A percentile compares a stretch with the other conserved stretches of the same genome.
phyloP scores from a whole-genome alignment of 2,113 vertebrate genomes.

The Megaceryle torquata region DNA sequence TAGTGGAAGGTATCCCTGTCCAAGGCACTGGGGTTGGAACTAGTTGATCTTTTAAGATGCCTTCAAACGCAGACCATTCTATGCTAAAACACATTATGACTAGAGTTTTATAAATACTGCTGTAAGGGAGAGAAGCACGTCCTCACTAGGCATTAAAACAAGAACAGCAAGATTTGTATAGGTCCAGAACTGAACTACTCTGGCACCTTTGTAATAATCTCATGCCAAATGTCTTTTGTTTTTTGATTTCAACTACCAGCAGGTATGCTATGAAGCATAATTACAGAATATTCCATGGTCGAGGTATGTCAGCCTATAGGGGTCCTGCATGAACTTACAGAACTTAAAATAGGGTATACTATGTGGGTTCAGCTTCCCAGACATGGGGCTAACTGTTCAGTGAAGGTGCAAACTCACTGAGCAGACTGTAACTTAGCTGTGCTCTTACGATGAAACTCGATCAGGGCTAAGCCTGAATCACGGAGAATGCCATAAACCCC shows the following conservation, averaged over 20 bases:
- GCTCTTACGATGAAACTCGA: not conserved
- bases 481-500: not conserved
- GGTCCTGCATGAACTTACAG: not conserved
- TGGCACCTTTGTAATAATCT: not conserved
- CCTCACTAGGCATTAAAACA: not conserved
- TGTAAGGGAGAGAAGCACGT: not conserved
- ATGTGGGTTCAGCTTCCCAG: not conserved
- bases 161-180: not conserved
- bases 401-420: not conserved
- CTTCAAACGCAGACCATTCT: not conserved
- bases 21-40: not conserved
- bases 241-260: not conserved
- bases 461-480: rapidly evolving
- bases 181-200: not conserved
- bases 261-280: not conserved
- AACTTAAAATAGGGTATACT: rapidly evolving
- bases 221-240: not conserved
- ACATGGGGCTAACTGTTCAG: not conserved
- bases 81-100: not conserved
- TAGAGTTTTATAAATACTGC: not conserved
- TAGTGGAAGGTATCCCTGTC: not conserved
- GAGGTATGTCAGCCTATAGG: not conserved
- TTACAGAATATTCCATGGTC: not conserved
- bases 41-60: not conserved
- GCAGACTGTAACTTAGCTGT: not conserved